A percentile compares a stretch with the other conserved stretches of the same genome.
Conservation (phyloP, 2,888 invertebrate species). For the Polyploca ridens region DNA sequence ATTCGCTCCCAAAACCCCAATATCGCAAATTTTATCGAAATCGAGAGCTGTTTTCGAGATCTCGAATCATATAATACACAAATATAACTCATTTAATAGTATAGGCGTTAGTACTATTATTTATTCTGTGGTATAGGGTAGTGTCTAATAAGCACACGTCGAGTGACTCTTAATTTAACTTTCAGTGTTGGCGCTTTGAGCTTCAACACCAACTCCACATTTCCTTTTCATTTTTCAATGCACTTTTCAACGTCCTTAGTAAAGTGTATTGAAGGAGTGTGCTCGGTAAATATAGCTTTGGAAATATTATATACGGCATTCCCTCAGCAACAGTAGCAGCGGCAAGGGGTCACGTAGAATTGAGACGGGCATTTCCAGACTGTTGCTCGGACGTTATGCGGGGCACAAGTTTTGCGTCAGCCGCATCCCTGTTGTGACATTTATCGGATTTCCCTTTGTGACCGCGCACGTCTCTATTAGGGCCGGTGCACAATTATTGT, state of each 20-base stretch:
- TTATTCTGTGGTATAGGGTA: no score
- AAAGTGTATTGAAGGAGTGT: conserved; percentile 6
- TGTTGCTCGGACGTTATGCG: conserved; percentile 13
- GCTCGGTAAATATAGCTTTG: not conserved
- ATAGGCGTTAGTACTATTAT: no score
- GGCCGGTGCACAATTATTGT: conserved; percentile 49
- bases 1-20: no score
- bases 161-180: no score
- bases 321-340: conserved; percentile 15
- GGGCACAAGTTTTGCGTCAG: conserved; percentile 34
- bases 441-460: conserved; percentile 57
- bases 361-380: conserved; percentile 25
- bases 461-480: conserved; percentile 39
- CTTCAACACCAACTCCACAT: not conserved
- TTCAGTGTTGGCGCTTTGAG: no score
- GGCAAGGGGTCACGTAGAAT: conserved; percentile 38
- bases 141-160: no score
- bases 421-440: conserved; percentile 47
- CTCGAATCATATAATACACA: no score
- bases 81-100: no score
- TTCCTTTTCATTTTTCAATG: not conserved
- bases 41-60: no score
- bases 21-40: no score
- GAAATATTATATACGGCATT: conserved; percentile 21
- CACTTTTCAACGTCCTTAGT: not conserved